Evolutionary conservation across 2,888 invertebrate species (phyloP), one percentile per base, ranked within the genome.

Genomic region (Ennomos quercinarius): DNA sequence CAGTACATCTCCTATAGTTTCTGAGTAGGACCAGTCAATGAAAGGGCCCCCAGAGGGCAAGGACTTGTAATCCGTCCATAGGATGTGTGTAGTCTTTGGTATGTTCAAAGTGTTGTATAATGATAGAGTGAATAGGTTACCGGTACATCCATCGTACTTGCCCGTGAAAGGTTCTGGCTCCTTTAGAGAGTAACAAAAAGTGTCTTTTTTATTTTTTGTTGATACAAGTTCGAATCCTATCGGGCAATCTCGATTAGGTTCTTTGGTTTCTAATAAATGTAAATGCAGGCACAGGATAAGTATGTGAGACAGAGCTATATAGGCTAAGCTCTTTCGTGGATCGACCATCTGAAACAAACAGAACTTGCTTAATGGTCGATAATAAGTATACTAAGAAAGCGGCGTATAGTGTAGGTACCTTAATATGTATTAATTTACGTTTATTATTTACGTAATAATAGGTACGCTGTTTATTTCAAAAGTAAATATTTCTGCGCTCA

Each of bases 41-140:
- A 87, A 91, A 1, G 87, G 86, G 1, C 93, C 93, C 2, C 91
- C 89, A 6, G 86, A 81, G 61, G 93, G 91, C 13, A 83, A 53
- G 1, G 87, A 78, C 61, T 80, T 89, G 68, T 86, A 92, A 51
- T 93, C 91, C 0, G 88, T 84, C 93, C 93, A 93, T 68, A 92
- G 64, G n/a, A 72, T 68, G 17, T 76, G 40, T 5, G 81, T 76
- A 10, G 77, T 61, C 59, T 77, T 78, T 0, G 76, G 72, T 12
- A 88, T 68, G 54, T 81, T 77, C n/a, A 87, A 70, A 42, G 71
- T 82, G 40, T 75, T 65, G 45, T 83, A 86, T 40, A 87, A 61
- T 63, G 81, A 74, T 0, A 80, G 68, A 0, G 84, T 83, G 63
- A 84, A 91, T 11, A 82, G 67, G 59, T 93, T 93, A 1, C 89